Evolutionary conservation across 1,140 invertebrate genomes (phyloP).

Genomic region (Zaprionus taronus): DNA sequence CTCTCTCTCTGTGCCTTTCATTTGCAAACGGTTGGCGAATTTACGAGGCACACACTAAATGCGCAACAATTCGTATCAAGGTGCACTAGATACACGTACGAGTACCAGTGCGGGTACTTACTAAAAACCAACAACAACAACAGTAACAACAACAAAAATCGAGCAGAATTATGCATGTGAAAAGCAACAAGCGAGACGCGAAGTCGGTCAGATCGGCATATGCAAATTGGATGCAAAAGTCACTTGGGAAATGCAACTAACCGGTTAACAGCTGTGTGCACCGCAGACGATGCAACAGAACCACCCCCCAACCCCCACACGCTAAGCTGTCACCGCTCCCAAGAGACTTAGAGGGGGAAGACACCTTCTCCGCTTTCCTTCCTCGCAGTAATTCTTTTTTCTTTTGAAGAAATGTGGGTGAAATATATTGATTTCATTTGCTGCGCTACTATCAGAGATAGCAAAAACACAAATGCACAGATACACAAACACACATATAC

Average conservation of each 20-base stretch:
- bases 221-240: constrained; percentile 46
- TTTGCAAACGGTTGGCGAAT: constrained; percentile 51
- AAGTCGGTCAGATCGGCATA: constrained; percentile 44
- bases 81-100: constrained; percentile 47
- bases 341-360: neutral
- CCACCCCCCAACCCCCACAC: constrained; percentile 1
- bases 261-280: constrained; percentile 33
- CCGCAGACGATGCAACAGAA: too few species aligned
- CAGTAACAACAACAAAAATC: neutral
- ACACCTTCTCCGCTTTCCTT: neutral
- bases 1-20: constrained; percentile 24
- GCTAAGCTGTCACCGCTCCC: neutral
- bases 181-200: neutral
- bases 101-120: neutral
- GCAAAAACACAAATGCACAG: neutral
- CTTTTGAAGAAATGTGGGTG: constrained; percentile 30
- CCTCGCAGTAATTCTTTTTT: neutral
- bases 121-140: constrained; percentile 9
- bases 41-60: constrained; percentile 53
- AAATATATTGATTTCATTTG: constrained; percentile 47
- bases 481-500: neutral
- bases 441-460: constrained; percentile 10
- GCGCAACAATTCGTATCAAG: constrained; percentile 48
- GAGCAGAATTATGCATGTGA: constrained; percentile 3
- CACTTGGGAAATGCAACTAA: constrained; percentile 32